phyloP scores from a whole-genome alignment of 2,113 vertebrate species.

The Osmerus mordax region DNA sequence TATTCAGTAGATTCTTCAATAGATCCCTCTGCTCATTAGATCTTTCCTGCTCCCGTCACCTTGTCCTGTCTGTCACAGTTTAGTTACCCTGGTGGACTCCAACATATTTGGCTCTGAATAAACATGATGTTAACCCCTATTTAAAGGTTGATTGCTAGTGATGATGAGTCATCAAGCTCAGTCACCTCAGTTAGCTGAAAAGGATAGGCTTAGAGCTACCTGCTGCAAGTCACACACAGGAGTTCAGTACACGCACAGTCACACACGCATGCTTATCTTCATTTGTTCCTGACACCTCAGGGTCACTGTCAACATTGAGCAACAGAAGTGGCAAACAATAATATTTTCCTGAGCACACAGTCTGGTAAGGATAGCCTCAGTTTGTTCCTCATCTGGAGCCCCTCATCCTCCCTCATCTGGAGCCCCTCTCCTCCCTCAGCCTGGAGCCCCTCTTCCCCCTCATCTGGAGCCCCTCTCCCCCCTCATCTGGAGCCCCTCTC shows the following conservation, averaged over 20 bases:
- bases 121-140: too few relatives aligned
- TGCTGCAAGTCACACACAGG: neutral
- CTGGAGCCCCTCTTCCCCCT: too few relatives aligned
- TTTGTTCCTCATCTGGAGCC: neutral
- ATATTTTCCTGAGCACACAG: conserved; percentile 25
- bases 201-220: neutral
- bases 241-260: conserved; percentile 4
- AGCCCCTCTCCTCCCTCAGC: too few relatives aligned
- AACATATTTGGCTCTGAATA: neutral
- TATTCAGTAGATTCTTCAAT: too few relatives aligned
- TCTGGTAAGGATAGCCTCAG: conserved; percentile 8
- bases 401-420: too few relatives aligned
- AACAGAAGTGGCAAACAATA: conserved; percentile 36
- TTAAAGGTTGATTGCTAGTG: too few relatives aligned
- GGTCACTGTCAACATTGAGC: conserved; percentile 19
- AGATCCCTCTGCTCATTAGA: too few relatives aligned
- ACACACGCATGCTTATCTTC: neutral
- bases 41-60: too few relatives aligned
- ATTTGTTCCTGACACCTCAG: conserved; percentile 20
- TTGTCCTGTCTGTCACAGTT: too few relatives aligned
- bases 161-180: too few relatives aligned
- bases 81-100: neutral
- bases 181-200: neutral
- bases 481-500: too few relatives aligned
- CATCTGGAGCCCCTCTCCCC: too few relatives aligned